Conservation (phyloP, 1,140 invertebrate genomes). For the Battus philenor region DNA sequence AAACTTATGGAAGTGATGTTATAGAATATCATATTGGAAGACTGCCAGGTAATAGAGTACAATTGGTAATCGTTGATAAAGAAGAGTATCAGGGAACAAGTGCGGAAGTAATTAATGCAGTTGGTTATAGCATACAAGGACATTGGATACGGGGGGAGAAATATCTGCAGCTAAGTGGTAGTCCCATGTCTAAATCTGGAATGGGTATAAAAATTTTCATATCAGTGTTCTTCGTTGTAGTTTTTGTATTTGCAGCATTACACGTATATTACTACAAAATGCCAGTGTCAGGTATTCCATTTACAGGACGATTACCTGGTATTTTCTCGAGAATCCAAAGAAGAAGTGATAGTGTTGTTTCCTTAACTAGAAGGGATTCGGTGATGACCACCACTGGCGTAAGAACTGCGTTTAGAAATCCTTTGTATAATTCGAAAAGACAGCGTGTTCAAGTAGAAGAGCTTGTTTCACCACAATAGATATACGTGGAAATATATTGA, state of each 20-base stretch:
- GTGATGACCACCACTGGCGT: constrained; percentile 20
- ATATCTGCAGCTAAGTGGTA: constrained; percentile 38
- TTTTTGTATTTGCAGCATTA: constrained; percentile 32
- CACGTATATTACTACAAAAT: constrained; percentile 57
- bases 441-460: constrained; percentile 40
- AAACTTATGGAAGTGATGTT: constrained; percentile 31
- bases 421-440: constrained; percentile 57
- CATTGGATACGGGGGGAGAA: constrained; percentile 33
- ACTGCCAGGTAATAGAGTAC: constrained; percentile 33
- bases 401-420: constrained; percentile 61
- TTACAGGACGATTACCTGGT: constrained; percentile 22
- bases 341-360: constrained; percentile 58
- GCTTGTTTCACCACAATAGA: constrained; percentile 22
- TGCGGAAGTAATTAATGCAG: constrained; percentile 39
- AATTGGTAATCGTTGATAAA: constrained; percentile 55
- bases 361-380: constrained; percentile 57
- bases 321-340: constrained; percentile 48
- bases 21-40: constrained; percentile 47
- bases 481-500: no score
- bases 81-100: constrained; percentile 47
- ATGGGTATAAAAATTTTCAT: constrained; percentile 47
- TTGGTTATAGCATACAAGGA: constrained; percentile 31
- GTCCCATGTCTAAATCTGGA: constrained; percentile 36
- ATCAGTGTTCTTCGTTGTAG: constrained; percentile 48
- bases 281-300: constrained; percentile 30